These are phyloP conservation scores for Junonia oenone DNA, from an alignment of 2,888 invertebrate species.

Conservation along the genomic window DNA sequence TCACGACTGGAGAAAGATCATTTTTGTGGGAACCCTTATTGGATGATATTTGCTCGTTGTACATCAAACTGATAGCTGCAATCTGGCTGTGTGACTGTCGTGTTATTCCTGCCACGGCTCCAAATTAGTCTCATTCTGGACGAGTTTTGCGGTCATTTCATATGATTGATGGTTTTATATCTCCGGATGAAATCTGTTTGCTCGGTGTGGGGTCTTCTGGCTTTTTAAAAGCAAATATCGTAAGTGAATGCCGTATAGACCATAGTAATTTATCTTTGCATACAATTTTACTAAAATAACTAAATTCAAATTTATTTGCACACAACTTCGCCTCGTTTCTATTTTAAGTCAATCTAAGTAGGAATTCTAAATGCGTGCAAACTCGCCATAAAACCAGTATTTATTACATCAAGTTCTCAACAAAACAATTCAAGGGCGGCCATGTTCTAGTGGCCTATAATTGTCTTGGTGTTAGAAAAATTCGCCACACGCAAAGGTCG, in stretches of 20 bases:
- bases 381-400: constrained; percentile 18
- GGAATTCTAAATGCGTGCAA: constrained; percentile 10
- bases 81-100: constrained; percentile 21
- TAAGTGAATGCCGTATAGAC: neutral
- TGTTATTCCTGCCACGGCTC: constrained; percentile 18
- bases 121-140: constrained; percentile 17
- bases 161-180: neutral
- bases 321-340: neutral
- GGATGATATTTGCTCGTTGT: neutral
- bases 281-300: neutral
- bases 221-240: neutral
- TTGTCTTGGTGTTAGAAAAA: constrained; percentile 26
- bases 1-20: constrained; percentile 2
- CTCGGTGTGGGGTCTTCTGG: neutral
- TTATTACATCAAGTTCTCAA: constrained; percentile 24
- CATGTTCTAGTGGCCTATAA: constrained; percentile 16
- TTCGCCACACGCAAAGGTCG: constrained; percentile 32
- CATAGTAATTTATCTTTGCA: neutral
- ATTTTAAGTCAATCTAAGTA: neutral
- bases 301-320: neutral
- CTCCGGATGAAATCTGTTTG: neutral
- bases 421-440: constrained; percentile 22
- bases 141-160: constrained; percentile 3
- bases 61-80: constrained; percentile 19
- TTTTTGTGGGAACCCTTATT: neutral